A percentile compares a stretch with the other conserved stretches of the same genome.
Evolutionary conservation across 92 coral and sea anemone species (phyloP).

Genomic region (Blastomussa wellsi): DNA sequence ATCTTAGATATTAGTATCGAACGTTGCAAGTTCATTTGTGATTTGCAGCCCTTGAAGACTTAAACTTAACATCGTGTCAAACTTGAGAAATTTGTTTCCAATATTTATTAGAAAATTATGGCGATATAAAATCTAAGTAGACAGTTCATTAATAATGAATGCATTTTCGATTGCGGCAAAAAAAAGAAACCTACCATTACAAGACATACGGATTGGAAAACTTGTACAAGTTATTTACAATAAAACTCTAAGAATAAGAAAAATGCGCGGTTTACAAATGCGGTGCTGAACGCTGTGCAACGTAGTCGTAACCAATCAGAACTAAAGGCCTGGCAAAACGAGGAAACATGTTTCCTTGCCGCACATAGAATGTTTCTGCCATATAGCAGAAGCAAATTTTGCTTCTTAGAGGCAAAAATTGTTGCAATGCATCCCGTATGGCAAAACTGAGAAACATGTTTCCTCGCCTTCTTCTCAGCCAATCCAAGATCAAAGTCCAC

Average conservation of each 20-base stretch:
- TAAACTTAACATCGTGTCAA: neutral
- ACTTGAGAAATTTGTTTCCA: neutral
- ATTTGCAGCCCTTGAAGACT: neutral
- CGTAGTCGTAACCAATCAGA: neutral
- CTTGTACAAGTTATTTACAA: neutral
- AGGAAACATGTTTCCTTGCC: no score
- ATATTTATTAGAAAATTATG: constrained; percentile 3
- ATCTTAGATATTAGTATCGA: no score
- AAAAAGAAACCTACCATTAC: neutral
- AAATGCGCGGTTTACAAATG: neutral
- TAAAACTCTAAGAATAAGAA: neutral
- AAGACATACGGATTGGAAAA: neutral
- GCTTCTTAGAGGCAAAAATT: no score
- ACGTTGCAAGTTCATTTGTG: neutral
- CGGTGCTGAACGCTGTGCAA: neutral
- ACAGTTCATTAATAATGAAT: neutral
- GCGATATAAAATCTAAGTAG: neutral
- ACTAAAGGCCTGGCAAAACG: no score
- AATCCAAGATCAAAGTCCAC: neutral
- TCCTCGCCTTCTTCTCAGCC: neutral
- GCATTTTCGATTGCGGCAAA: neutral
- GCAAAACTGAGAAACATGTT: no score
- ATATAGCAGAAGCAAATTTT: no score
- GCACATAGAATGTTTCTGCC: no score
- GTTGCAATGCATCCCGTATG: no score